Evolutionary conservation across 2,113 vertebrate genomes (phyloP).

Genomic region (Notarius lentiginosus): DNA sequence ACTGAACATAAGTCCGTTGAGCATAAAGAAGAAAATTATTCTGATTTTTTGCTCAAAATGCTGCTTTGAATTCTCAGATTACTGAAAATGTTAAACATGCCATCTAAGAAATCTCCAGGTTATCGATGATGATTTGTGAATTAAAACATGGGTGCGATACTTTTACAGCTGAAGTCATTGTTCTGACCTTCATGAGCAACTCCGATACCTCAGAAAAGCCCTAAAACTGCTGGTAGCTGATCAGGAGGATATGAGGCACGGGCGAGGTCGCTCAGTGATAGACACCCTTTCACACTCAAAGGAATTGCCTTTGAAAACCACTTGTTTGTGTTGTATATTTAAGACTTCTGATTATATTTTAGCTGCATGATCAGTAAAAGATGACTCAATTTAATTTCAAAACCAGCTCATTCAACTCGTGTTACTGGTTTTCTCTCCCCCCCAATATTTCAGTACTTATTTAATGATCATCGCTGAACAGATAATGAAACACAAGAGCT

Average conservation of each 20-base stretch:
- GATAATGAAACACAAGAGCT: not conserved
- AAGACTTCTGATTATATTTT: not conserved
- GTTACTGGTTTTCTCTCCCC: not conserved
- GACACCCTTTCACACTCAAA: constrained; percentile 1
- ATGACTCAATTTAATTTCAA: not conserved
- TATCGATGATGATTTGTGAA: not conserved
- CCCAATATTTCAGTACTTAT: not conserved
- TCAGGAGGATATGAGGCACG: constrained; percentile 30
- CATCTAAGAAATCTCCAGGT: not conserved
- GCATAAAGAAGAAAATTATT: not conserved
- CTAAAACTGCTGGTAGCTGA: constrained; percentile 3
- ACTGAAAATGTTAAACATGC: not conserved
- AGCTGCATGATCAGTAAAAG: not conserved
- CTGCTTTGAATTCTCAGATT: not conserved
- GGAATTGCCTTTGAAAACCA: not conserved
- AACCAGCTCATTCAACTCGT: not conserved
- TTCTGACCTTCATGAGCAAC: not conserved
- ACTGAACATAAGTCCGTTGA: not conserved
- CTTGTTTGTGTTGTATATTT: not conserved
- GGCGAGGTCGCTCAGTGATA: not conserved
- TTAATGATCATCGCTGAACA: not conserved
- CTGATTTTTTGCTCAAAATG: not conserved
- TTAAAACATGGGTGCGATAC: too few relatives aligned
- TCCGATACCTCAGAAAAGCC: not conserved
- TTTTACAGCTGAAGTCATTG: too few relatives aligned